Conservation (phyloP, 1,140 invertebrate species). For the Bursaphelenchus mucronatus region DNA sequence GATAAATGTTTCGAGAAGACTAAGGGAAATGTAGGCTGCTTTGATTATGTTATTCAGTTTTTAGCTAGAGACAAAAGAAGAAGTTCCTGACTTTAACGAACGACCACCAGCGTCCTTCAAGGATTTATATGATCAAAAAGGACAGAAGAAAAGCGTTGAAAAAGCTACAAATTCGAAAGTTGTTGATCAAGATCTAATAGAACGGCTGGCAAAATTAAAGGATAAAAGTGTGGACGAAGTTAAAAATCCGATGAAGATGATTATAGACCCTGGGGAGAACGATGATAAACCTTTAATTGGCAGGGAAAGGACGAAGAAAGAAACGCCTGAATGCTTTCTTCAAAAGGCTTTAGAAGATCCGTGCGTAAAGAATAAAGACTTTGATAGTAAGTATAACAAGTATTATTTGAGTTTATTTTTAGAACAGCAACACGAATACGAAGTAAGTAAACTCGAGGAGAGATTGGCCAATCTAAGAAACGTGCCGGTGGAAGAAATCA, state of each 20-base stretch:
- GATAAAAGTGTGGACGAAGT: conserved; percentile 20
- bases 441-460: conserved; percentile 19
- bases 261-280: too few species aligned
- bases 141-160: neutral
- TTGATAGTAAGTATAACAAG: neutral
- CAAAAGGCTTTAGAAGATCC: too few species aligned
- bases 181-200: conserved; percentile 8
- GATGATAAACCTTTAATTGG: too few species aligned
- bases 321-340: too few species aligned
- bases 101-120: conserved; percentile 28
- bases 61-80: neutral
- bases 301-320: too few species aligned
- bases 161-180: conserved; percentile 1
- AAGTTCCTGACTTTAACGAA: conserved; percentile 4
- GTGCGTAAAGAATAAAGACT: neutral
- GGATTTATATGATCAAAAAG: conserved; percentile 5
- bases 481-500: conserved; percentile 28
- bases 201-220: conserved; percentile 20
- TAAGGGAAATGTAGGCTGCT: conserved; percentile 15
- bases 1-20: conserved; percentile 13
- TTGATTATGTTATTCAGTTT: conserved; percentile 8
- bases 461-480: conserved; percentile 20
- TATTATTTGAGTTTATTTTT: conserved; percentile 9
- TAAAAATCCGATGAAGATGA: conserved; percentile 9
- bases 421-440: conserved; percentile 21